Conservation (phyloP, 2,113 vertebrate genomes). For the Antechinus flavipes region DNA sequence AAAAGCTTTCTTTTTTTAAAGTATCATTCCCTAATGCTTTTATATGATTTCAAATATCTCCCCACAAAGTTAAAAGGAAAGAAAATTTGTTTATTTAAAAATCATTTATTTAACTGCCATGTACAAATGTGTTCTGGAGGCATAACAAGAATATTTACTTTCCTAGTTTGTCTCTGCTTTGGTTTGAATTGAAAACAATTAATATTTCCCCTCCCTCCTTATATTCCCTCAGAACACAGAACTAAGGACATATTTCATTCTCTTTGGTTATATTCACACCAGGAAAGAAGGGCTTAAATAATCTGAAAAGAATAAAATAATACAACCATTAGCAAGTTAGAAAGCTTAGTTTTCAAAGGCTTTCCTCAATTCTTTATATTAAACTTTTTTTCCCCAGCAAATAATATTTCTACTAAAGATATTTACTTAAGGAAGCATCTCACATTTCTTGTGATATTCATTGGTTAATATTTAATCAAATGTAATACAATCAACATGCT, state of each 20-base stretch:
- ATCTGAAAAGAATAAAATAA: slow-evolving; percentile 37
- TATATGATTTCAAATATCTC: slow-evolving; percentile 38
- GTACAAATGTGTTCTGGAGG: slow-evolving; percentile 67
- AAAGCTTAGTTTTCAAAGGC: slow-evolving; percentile 31
- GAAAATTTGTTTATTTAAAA: slow-evolving; percentile 57
- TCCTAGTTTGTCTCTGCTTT: slow-evolving; percentile 68
- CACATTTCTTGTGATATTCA: slow-evolving; percentile 53
- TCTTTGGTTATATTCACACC: slow-evolving; percentile 67
- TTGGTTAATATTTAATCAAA: slow-evolving; percentile 71
- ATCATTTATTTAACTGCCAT: slow-evolving; percentile 62
- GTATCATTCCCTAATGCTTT: slow-evolving; percentile 52
- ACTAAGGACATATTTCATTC: slow-evolving; percentile 67
- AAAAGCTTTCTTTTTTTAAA: not conserved
- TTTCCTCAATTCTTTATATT: slow-evolving; percentile 41
- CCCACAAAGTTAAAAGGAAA: slow-evolving; percentile 64
- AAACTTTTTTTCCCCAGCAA: slow-evolving; percentile 37
- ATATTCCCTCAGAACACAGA: slow-evolving; percentile 59
- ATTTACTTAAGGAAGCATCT: slow-evolving; percentile 56
- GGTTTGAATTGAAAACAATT: slow-evolving; percentile 65
- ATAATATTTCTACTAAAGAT: slow-evolving; percentile 33
- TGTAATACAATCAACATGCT: slow-evolving; percentile 47
- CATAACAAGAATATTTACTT: slow-evolving; percentile 61
- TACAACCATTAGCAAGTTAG: slow-evolving; percentile 14
- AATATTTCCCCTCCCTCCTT: slow-evolving; percentile 60
- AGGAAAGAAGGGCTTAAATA: slow-evolving; percentile 46